These are phyloP conservation scores for Centropyge bicolor DNA, from an alignment of 2,797 vertebrate genomes.

Conservation along the genomic window DNA sequence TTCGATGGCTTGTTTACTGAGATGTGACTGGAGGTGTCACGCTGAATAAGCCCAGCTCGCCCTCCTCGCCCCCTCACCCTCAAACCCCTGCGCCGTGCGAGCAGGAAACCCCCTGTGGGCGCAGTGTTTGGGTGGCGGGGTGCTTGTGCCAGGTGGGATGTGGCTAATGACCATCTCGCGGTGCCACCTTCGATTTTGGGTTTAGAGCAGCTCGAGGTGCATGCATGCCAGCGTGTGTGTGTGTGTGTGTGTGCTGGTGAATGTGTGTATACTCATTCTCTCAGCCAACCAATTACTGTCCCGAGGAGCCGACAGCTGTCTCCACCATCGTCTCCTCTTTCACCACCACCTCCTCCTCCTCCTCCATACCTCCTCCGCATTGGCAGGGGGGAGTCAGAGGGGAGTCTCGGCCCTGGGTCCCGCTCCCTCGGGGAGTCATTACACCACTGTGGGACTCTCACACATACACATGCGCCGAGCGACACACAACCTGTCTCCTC, in stretches of 20 bases:
- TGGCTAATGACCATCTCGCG: slow-evolving; percentile 66
- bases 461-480: slow-evolving; percentile 38
- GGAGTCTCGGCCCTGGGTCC: slow-evolving; percentile 74
- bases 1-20: slow-evolving; percentile 75
- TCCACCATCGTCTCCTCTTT: slow-evolving; percentile 67
- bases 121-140: slow-evolving; percentile 24
- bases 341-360: slow-evolving; percentile 41
- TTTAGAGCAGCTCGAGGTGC: slow-evolving; percentile 16
- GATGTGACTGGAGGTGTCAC: slow-evolving; percentile 76
- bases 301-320: slow-evolving; percentile 82
- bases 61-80: slow-evolving; percentile 29
- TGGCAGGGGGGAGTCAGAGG: slow-evolving; percentile 76
- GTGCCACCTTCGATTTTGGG: slow-evolving; percentile 63
- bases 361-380: slow-evolving; percentile 53
- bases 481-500: slow-evolving; percentile 62
- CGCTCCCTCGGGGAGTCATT: slow-evolving; percentile 86
- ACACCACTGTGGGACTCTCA: slow-evolving; percentile 75
- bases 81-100: slow-evolving; percentile 11
- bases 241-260: slow-evolving; percentile 29
- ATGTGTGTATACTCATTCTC: slow-evolving; percentile 59
- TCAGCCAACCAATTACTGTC: slow-evolving; percentile 85
- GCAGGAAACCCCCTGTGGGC: slow-evolving; percentile 40
- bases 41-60: slow-evolving; percentile 57
- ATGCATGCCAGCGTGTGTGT: slow-evolving; percentile 11
- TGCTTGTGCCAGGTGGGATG: slow-evolving; percentile 66